These are phyloP conservation scores for Callimorpha dominula DNA, from an alignment of 2,888 invertebrate species.

Conservation along the genomic window DNA sequence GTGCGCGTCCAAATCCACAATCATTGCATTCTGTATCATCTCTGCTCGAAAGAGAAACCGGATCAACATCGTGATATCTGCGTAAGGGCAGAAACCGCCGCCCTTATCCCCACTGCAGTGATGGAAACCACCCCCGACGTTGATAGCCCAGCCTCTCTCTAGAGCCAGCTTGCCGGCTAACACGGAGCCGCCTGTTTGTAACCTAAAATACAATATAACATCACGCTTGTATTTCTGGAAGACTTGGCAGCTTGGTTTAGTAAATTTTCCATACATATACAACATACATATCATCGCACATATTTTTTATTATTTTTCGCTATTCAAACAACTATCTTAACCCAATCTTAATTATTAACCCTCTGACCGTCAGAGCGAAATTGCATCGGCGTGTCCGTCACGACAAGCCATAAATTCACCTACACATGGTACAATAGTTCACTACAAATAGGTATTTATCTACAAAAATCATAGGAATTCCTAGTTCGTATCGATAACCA, in stretches of 20 bases:
- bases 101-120: conserved; percentile 92
- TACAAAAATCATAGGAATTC: too few species aligned
- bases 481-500: too few species aligned
- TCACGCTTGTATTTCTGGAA: background rate
- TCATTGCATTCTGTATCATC: conserved; percentile 91
- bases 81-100: conserved; percentile 96
- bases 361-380: too few species aligned
- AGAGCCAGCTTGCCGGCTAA: conserved; percentile 94
- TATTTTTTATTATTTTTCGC: too few species aligned
- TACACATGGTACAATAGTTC: too few species aligned
- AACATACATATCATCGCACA: too few species aligned
- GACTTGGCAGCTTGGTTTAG: background rate
- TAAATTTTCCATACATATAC: too few species aligned
- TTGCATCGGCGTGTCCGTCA: too few species aligned
- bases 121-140: conserved; percentile 97
- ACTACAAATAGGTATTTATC: too few species aligned
- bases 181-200: conserved; percentile 94
- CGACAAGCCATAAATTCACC: too few species aligned
- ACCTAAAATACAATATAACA: conserved; percentile 69
- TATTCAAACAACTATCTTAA: too few species aligned
- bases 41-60: conserved; percentile 88
- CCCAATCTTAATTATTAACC: too few species aligned
- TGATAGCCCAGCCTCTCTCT: conserved; percentile 95
- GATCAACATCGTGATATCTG: conserved; percentile 94
- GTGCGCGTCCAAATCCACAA: conserved; percentile 96